Percentiles rank a stretch among this genome's conserved stretches.
Evolutionary conservation across 1,140 invertebrate species (phyloP).

Genomic region (Bombus huntii): DNA sequence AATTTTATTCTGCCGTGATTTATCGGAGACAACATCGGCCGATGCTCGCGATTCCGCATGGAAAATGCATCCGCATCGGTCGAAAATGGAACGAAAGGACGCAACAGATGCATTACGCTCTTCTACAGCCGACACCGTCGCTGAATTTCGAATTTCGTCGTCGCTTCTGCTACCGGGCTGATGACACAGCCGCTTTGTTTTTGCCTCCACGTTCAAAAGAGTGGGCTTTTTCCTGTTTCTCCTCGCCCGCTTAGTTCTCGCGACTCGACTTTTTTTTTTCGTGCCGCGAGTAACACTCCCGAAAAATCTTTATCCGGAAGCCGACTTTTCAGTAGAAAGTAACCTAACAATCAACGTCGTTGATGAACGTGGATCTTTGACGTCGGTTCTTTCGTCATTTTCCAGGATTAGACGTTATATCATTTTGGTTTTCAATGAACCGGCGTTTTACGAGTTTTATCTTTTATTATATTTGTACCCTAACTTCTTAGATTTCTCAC

Average conservation of each 20-base stretch:
- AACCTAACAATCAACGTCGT: background rate
- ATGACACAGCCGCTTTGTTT: constrained; percentile 21
- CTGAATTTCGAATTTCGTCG: constrained; percentile 42
- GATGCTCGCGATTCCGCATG: background rate
- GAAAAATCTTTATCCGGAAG: background rate
- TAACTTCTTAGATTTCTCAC: background rate
- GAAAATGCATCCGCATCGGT: constrained; percentile 36
- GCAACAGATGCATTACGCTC: constrained; percentile 46
- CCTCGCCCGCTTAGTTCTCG: background rate
- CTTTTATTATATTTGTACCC: background rate
- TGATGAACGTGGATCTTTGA: background rate
- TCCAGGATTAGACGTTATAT: background rate
- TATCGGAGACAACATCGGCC: constrained; percentile 35
- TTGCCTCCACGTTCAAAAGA: background rate
- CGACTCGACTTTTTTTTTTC: background rate
- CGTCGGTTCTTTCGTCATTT: too few relatives aligned
- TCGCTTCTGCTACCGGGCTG: background rate
- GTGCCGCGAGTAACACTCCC: background rate
- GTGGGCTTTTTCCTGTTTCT: background rate
- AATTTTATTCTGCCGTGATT: constrained; percentile 51
- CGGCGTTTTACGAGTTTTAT: background rate
- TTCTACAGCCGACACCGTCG: background rate
- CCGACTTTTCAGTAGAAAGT: background rate
- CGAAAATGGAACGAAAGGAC: constrained; percentile 50
- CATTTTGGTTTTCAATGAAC: background rate